A percentile compares a stretch with the other conserved stretches of the same genome.
Conservation (phyloP, 2,797 vertebrate species). For the Sciaenops ocellatus region DNA sequence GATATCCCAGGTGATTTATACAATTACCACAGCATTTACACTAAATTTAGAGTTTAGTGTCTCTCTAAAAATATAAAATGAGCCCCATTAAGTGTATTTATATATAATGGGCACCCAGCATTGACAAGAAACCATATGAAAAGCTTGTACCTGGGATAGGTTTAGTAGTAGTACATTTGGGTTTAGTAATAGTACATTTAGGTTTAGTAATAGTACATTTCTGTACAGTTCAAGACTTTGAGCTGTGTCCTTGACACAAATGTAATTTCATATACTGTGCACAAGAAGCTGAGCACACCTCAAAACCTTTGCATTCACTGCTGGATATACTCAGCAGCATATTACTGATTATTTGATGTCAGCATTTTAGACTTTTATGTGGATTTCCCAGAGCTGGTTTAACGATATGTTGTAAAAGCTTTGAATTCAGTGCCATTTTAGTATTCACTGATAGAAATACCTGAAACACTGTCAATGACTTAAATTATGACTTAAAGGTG, state of each 20-base stretch:
- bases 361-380: conserved; percentile 9
- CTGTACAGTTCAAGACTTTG: conserved; percentile 36
- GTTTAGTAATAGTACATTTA: no score
- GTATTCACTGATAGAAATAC: background rate
- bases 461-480: conserved; percentile 1
- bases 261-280: conserved; percentile 9
- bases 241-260: conserved; percentile 24
- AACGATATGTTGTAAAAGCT: conserved; percentile 19
- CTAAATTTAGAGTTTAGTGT: conserved; percentile 7
- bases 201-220: conserved; percentile 29
- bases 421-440: background rate
- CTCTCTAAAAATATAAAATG: conserved; percentile 31
- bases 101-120: conserved; percentile 25
- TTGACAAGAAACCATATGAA: conserved; percentile 14
- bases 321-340: background rate
- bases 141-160: conserved; percentile 21
- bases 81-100: conserved; percentile 14
- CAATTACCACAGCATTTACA: conserved; percentile 11
- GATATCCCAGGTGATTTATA: background rate
- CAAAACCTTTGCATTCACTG: conserved; percentile 7
- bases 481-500: background rate
- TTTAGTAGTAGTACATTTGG: conserved; percentile 30
- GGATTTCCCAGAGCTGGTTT: background rate
- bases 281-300: conserved; percentile 11
- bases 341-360: conserved; percentile 26